These are phyloP conservation scores for Rhegmatorhina hoffmannsi DNA, from an alignment of 2,113 vertebrate species.

Conservation along the genomic window DNA sequence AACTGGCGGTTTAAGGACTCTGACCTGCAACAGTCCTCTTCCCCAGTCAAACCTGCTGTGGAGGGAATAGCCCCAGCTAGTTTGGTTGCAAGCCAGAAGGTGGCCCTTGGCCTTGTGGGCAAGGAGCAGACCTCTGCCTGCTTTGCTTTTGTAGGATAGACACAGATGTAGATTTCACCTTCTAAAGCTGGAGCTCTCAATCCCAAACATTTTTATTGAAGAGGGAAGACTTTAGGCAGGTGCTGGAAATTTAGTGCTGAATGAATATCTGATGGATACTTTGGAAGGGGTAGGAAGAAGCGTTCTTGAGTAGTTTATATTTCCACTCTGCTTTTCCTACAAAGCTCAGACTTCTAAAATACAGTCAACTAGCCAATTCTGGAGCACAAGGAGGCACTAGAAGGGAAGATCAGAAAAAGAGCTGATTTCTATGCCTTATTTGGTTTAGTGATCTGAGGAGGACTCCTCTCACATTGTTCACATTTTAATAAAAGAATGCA, in stretches of 20 bases:
- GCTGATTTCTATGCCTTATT: slow-evolving; percentile 35
- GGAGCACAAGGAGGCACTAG: neutral
- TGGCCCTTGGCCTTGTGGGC: neutral
- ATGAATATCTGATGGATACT: neutral
- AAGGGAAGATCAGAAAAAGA: slow-evolving; percentile 22
- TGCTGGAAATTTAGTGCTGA: neutral
- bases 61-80: neutral
- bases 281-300: neutral
- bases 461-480: neutral
- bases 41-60: neutral
- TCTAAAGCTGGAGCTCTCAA: neutral
- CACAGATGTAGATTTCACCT: rapidly evolving
- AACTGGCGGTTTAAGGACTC: neutral
- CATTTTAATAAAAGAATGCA: slow-evolving; percentile 13
- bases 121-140: neutral
- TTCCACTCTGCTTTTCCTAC: neutral
- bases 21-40: neutral
- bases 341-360: neutral
- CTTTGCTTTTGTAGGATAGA: neutral
- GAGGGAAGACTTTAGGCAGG: neutral
- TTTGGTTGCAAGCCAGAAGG: neutral
- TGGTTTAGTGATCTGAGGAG: slow-evolving; percentile 12
- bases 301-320: neutral
- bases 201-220: neutral
- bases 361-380: neutral